A percentile compares a stretch with the other conserved stretches of the same genome.
phyloP scores from a whole-genome alignment of 1,140 invertebrate species.

The Papilio dardanus region DNA sequence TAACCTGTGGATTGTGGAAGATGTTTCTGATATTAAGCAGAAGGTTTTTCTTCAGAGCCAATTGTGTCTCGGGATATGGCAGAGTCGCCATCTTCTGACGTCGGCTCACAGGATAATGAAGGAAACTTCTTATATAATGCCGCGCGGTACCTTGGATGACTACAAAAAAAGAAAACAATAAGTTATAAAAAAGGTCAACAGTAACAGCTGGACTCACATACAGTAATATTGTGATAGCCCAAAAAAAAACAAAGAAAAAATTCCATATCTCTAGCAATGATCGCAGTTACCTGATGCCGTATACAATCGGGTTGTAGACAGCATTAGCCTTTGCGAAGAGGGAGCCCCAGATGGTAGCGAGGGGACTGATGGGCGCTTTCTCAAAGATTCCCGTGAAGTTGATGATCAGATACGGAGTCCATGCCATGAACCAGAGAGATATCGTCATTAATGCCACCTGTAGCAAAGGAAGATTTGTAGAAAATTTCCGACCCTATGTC shows the following conservation, averaged over 20 bases:
- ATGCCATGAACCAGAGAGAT: conserved; percentile 89
- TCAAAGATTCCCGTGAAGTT: conserved; percentile 88
- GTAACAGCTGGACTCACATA: background rate
- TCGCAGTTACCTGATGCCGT: conserved; percentile 83
- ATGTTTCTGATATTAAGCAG: conserved; percentile 76
- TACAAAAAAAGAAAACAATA: conserved; percentile 51
- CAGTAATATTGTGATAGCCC: too few species aligned
- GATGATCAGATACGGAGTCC: conserved; percentile 89
- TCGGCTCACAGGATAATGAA: conserved; percentile 80
- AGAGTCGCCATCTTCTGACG: conserved; percentile 81
- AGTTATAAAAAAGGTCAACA: background rate
- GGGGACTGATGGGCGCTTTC: conserved; percentile 84
- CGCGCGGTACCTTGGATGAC: conserved; percentile 85
- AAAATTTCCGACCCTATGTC: too few species aligned
- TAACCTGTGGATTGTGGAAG: background rate
- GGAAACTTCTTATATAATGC: conserved; percentile 86
- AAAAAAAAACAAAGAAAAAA: too few species aligned
- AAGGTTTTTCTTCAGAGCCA: conserved; percentile 82
- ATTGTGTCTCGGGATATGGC: conserved; percentile 83
- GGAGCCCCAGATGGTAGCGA: conserved; percentile 87
- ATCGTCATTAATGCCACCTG: conserved; percentile 89
- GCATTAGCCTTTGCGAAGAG: conserved; percentile 87
- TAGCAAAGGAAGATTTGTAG: background rate
- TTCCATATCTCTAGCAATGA: too few species aligned
- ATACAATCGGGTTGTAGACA: conserved; percentile 87